Evolutionary conservation across 2,113 vertebrate species (phyloP).

Genomic region (Perognathus longimembris): DNA sequence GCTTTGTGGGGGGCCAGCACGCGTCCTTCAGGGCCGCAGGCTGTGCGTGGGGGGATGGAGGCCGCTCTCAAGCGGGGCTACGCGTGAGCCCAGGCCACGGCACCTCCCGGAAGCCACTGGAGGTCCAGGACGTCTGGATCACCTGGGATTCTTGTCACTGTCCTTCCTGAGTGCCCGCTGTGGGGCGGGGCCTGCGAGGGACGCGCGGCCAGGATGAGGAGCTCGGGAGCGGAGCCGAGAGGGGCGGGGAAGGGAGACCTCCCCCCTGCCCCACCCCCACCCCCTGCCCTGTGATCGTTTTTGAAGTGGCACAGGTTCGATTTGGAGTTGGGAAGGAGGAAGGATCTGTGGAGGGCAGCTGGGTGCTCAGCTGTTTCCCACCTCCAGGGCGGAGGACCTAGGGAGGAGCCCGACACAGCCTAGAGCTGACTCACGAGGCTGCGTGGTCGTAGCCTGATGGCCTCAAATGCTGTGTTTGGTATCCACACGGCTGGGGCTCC

Average conservation of each 20-base stretch:
- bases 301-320: neutral
- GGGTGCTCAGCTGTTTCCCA: accelerated
- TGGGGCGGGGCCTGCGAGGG: neutral
- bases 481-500: conserved; percentile 3
- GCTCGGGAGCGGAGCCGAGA: no score
- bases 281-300: no score
- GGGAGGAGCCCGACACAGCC: neutral
- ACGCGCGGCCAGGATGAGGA: neutral
- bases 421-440: neutral
- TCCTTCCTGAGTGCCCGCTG: neutral
- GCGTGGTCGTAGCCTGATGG: neutral
- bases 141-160: neutral
- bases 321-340: neutral
- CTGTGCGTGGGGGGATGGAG: neutral
- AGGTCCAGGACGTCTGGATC: no score
- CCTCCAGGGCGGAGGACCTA: neutral
- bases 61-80: neutral
- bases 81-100: neutral
- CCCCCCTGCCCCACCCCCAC: no score
- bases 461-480: neutral
- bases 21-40: no score
- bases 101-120: no score
- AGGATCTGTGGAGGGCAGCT: accelerated
- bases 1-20: neutral
- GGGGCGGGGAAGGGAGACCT: neutral